phyloP scores from a whole-genome alignment of 2,888 invertebrate genomes.

The Gisinianus flammeolus region DNA sequence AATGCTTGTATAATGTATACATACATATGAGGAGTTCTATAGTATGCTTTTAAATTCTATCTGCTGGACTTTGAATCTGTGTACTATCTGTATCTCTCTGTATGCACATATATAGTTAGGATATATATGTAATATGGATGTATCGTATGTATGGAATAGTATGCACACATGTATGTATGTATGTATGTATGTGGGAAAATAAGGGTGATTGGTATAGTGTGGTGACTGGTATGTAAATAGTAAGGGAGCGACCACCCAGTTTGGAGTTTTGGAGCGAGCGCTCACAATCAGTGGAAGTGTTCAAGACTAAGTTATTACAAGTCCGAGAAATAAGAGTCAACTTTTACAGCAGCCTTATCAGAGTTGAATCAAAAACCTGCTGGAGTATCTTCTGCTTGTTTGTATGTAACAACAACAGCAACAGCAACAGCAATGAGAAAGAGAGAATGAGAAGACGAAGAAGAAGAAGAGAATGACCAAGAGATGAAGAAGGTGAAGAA shows the following conservation, averaged over 20 bases:
- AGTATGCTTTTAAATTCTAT: no score
- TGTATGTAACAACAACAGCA: background rate
- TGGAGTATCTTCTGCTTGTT: conserved; percentile 30
- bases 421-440: background rate
- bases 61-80: no score
- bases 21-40: no score
- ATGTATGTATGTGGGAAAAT: no score
- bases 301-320: conserved; percentile 57
- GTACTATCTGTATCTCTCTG: no score
- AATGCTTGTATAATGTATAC: no score
- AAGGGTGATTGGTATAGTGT: no score
- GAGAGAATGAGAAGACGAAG: background rate
- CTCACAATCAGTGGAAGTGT: conserved; percentile 55
- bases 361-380: conserved; percentile 45
- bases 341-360: conserved; percentile 56
- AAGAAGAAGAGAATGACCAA: background rate
- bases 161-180: background rate
- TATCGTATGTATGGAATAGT: background rate
- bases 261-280: conserved; percentile 30
- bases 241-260: conserved; percentile 54
- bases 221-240: background rate
- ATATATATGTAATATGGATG: no score
- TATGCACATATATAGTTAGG: no score
- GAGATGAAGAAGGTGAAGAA: conserved; percentile 2
- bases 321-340: conserved; percentile 56